Evolutionary conservation across 2,888 invertebrate genomes (phyloP).

Genomic region (Gnatocerus cornutus): DNA sequence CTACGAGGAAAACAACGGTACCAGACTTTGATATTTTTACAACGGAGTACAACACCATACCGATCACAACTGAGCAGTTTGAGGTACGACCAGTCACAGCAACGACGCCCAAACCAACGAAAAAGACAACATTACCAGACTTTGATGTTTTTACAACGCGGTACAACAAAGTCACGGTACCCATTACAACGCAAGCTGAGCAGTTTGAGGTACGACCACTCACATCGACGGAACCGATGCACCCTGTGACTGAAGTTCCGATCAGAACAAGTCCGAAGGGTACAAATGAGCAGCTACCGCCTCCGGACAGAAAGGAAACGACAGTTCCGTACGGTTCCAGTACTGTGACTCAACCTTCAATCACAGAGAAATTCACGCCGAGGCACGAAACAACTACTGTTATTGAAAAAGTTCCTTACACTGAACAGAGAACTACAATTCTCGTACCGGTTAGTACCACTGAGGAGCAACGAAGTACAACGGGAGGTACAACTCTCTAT

Average conservation of each 20-base stretch:
- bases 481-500: not conserved
- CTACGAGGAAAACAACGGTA: constrained; percentile 16
- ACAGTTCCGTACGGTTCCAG: constrained; percentile 50
- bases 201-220: constrained; percentile 33
- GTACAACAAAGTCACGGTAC: constrained; percentile 20
- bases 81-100: constrained; percentile 23
- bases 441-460: not conserved
- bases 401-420: constrained; percentile 26
- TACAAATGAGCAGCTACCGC: constrained; percentile 67
- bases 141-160: constrained; percentile 9
- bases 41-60: constrained; percentile 8
- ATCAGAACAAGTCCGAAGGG: constrained; percentile 54
- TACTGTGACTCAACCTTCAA: constrained; percentile 21
- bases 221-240: constrained; percentile 49
- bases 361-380: constrained; percentile 1
- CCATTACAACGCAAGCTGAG: constrained; percentile 13
- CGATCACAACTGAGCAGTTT: constrained; percentile 27
- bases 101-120: constrained; percentile 16
- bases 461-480: not conserved
- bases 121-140: constrained; percentile 8
- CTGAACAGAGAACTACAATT: constrained; percentile 18
- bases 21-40: constrained; percentile 18
- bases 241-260: constrained; percentile 51
- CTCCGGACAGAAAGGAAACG: constrained; percentile 62
- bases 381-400: constrained; percentile 2